phyloP scores from a whole-genome alignment of 1,140 invertebrate species.

The Drosophila erecta region DNA sequence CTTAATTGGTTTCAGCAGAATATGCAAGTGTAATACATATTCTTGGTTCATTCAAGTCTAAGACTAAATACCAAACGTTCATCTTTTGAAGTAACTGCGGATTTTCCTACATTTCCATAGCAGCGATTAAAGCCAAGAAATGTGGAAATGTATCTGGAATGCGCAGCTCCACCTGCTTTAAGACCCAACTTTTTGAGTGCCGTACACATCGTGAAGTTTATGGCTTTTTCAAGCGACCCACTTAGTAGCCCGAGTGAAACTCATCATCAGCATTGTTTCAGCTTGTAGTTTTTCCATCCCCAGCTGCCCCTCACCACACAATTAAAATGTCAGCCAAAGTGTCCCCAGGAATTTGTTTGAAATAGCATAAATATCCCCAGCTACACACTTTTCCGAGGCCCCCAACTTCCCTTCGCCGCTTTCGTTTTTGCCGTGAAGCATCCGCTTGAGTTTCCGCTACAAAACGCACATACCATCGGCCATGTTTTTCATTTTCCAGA shows the following conservation, averaged over 20 bases:
- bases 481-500: slow-evolving; percentile 19
- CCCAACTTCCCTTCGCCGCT: neutral
- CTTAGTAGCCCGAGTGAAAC: slow-evolving; percentile 22
- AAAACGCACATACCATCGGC: slow-evolving; percentile 15
- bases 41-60: no score
- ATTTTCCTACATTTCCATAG: neutral
- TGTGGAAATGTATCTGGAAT: neutral
- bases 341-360: slow-evolving; percentile 44
- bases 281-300: neutral
- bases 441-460: slow-evolving; percentile 56
- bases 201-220: slow-evolving; percentile 1
- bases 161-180: neutral
- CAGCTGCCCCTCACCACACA: slow-evolving; percentile 11
- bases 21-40: no score
- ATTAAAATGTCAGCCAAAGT: slow-evolving; percentile 42
- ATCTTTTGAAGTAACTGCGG: neutral
- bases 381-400: slow-evolving; percentile 1
- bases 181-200: slow-evolving; percentile 2
- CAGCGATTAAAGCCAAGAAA: neutral
- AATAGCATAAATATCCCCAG: slow-evolving; percentile 36
- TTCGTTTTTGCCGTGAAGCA: slow-evolving; percentile 44
- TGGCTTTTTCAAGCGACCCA: slow-evolving; percentile 22
- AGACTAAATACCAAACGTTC: no score
- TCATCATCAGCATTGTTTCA: slow-evolving; percentile 17
- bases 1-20: neutral